Conservation (phyloP, 2,113 vertebrate species). For the Etia nguti region DNA sequence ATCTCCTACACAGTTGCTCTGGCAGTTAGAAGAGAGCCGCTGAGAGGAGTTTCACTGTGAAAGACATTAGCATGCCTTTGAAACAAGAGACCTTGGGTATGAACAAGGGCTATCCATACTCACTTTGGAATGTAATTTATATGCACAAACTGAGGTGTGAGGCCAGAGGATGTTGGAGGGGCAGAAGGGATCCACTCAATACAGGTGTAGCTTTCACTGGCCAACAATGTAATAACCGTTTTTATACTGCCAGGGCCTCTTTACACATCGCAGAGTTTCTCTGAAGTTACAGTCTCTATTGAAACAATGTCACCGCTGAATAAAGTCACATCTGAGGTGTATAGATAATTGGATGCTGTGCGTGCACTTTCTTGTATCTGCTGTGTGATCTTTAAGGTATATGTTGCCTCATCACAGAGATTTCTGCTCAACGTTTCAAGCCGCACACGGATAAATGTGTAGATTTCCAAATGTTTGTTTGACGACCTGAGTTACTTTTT, state of each 20-base stretch:
- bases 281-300: conserved; percentile 15
- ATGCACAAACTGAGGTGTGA: conserved; percentile 62
- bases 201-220: conserved; percentile 59
- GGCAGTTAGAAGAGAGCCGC: conserved; percentile 52
- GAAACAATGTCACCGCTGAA: neutral
- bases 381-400: neutral
- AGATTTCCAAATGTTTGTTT: conserved; percentile 40
- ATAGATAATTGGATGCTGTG: conserved; percentile 16
- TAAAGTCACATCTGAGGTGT: neutral
- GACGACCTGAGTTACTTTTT: conserved; percentile 48
- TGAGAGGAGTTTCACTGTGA: conserved; percentile 53
- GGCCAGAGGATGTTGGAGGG: conserved; percentile 57
- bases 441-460: neutral
- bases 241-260: conserved; percentile 9
- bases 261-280: conserved; percentile 18
- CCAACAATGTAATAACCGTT: conserved; percentile 27
- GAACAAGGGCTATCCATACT: conserved; percentile 59
- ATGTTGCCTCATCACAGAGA: neutral
- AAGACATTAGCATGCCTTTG: conserved; percentile 70
- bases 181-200: conserved; percentile 35
- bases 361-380: neutral
- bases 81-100: conserved; percentile 67
- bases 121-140: conserved; percentile 72
- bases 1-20: conserved; percentile 62
- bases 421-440: neutral